Evolutionary conservation across 1,140 invertebrate genomes (phyloP).

Genomic region (Pteromalus puparum): DNA sequence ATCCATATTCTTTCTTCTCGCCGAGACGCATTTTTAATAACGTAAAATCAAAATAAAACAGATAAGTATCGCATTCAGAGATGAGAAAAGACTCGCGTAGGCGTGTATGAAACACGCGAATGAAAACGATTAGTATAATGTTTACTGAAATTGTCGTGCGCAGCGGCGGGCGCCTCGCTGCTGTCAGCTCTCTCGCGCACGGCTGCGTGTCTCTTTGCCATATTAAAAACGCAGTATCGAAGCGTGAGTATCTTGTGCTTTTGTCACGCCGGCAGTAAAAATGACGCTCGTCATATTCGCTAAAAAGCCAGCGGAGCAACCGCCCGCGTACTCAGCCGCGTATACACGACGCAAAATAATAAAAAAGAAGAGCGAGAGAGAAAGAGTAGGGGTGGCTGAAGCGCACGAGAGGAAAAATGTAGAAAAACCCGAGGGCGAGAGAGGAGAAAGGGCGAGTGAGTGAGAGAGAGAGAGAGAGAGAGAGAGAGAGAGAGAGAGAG

Average conservation of each 20-base stretch:
- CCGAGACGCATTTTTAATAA: neutral
- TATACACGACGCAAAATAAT: conserved; percentile 31
- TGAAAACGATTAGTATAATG: conserved; percentile 27
- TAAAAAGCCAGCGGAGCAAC: conserved; percentile 43
- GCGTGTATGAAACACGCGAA: neutral
- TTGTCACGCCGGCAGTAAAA: conserved; percentile 48
- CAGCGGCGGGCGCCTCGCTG: neutral
- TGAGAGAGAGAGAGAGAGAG: neutral
- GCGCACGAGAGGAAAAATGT: conserved; percentile 9
- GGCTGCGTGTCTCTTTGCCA: neutral
- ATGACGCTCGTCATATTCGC: conserved; percentile 46
- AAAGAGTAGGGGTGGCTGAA: neutral
- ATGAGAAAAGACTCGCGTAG: neutral
- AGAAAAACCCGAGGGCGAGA: neutral
- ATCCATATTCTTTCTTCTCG: conserved; percentile 6
- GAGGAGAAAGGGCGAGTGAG: neutral
- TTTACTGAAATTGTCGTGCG: conserved; percentile 25
- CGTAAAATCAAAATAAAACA: too few species aligned
- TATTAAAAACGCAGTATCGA: conserved; percentile 46
- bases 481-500: neutral
- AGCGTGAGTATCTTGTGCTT: conserved; percentile 46
- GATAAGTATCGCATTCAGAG: neutral
- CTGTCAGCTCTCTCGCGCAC: neutral
- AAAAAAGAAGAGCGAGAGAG: conserved; percentile 33
- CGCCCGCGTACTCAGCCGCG: neutral